Evolutionary conservation across 2,797 vertebrate species (phyloP), one percentile per base, ranked within the genome.

Genomic region (Galago senegalensis): DNA sequence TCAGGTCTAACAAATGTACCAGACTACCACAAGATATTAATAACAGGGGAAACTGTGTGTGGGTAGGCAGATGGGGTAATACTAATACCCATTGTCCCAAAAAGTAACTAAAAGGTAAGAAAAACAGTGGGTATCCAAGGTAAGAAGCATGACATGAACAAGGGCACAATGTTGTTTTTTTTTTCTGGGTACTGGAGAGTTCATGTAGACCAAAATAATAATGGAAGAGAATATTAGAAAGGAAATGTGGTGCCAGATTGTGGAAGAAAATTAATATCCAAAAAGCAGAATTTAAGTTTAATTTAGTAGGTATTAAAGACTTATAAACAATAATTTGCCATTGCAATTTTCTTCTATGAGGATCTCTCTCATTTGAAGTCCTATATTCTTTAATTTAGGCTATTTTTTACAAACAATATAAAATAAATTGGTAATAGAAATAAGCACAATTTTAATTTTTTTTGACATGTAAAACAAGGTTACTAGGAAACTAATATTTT

Each of bases 401-500:
- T 72, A 87, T 87, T 96, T 95, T 93, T 77, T 84, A 34, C 43
- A 84, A 82, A 82, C 40, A 96, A 80, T 61, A 83, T 69, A 31
- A 91, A 81, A 58, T 46, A n/a, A 56, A 73, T 87, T 75, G 31
- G 65, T 75, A 91, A 90, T 75, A 73, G 17, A 40, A 34, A 88
- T 73, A 96, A 80, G 63, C 7, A 93, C 5, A 72, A 67, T 21
- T 79, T 80, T 34, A 40, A 49, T 67, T 43, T 61, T 93, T 49
- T 67, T 56, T 53, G 93, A 67, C n/a, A 75, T 75, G 73, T 93
- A 88, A 83, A 87, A 91, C 79, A 81, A 82, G 56, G n/a, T 89
- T 86, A 94, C 13, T 81, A 73, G 56, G 87, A 91, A 97, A 95
- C 63, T 87, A 65, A 89, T 81, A 73, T 75, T 96, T 95, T 91